Conservation (phyloP, 1,140 invertebrate genomes). For the Platyura marginata region DNA sequence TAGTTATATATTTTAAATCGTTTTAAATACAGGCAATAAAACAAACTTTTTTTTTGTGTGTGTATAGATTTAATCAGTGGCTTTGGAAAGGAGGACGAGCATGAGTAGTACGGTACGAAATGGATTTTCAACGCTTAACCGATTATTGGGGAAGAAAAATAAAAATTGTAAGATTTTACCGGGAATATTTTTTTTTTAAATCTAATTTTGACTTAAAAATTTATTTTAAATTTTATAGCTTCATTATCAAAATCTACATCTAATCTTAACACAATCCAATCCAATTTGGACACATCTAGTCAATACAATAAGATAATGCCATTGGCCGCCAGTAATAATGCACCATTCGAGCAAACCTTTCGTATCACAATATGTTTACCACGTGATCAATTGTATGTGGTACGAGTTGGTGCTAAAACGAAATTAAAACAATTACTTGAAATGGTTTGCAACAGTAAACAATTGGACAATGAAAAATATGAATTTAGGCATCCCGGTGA, state of each 20-base stretch:
- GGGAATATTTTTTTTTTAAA: background rate
- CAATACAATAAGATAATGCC: slow-evolving; percentile 23
- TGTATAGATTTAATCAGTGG: too few species aligned
- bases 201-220: background rate
- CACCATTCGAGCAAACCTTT: slow-evolving; percentile 24
- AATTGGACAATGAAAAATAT: slow-evolving; percentile 52
- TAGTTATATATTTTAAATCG: too few species aligned
- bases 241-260: slow-evolving; percentile 19
- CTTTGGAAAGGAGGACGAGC: too few species aligned
- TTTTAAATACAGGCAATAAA: too few species aligned
- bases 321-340: slow-evolving; percentile 18
- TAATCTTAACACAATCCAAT: slow-evolving; percentile 9
- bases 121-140: slow-evolving; percentile 23
- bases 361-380: slow-evolving; percentile 52
- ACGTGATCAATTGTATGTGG: slow-evolving; percentile 53
- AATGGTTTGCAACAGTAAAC: slow-evolving; percentile 64
- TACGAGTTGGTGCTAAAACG: slow-evolving; percentile 33
- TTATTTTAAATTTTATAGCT: background rate
- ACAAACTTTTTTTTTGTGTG: too few species aligned
- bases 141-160: slow-evolving; percentile 21
- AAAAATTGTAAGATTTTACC: slow-evolving; percentile 8
- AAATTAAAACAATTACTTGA: slow-evolving; percentile 45
- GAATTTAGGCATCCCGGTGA: slow-evolving; percentile 54
- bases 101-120: slow-evolving; percentile 14
- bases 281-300: slow-evolving; percentile 1